Evolutionary conservation across 2,888 invertebrate species (phyloP), one percentile per base, ranked within the genome.

Genomic region (Teleogryllus oceanicus): DNA sequence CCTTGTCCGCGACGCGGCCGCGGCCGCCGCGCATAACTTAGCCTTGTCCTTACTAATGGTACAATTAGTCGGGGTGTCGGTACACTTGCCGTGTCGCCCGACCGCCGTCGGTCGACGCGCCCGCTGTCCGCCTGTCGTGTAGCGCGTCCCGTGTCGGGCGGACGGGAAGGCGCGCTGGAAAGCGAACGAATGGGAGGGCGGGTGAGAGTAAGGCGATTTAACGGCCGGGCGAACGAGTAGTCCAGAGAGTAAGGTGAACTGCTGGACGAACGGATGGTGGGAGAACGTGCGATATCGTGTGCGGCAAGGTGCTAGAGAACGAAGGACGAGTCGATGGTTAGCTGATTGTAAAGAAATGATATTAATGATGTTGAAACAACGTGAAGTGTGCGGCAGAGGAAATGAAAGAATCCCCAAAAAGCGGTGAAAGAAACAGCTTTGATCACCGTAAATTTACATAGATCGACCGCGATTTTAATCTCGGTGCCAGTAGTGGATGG

Each of bases 31-130:
- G 62, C 62, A 62, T 62, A 62, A 62, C 62, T 62, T 62, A 62
- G n/a, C 62, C 62, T 13, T 62, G 62, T 62, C 62, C 62, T 62
- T 62, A 62, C 62, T 62, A 62, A 62, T 62, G 62, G 62, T 62
- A 62, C 62, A 62, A 62, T 62, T 62, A 62, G 62, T 62, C n/a
- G 16, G 62, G 62, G n/a, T 62, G 62, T 62, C 62, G 13, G 62
- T 62, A 62, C 62, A 18, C 62, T 62, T 62, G 62, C 16, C 62
- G 16, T 62, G 62, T 62, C 62, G 62, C 62, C 16, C 62, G 62
- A 11, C 62, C 16, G 37, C 37, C 37, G 37, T 37, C 37, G 37
- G 37, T 37, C 37, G 37, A 37, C 37, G 37, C 37, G 37, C 37
- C 62, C 13, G 62, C 62, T 62, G 62, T 62, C 62, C 5, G n/a